A percentile compares a stretch with the other conserved stretches of the same genome.
These are phyloP conservation scores for Oncorhynchus tshawytscha DNA, from an alignment of 2,113 vertebrate species.

Conservation along the genomic window DNA sequence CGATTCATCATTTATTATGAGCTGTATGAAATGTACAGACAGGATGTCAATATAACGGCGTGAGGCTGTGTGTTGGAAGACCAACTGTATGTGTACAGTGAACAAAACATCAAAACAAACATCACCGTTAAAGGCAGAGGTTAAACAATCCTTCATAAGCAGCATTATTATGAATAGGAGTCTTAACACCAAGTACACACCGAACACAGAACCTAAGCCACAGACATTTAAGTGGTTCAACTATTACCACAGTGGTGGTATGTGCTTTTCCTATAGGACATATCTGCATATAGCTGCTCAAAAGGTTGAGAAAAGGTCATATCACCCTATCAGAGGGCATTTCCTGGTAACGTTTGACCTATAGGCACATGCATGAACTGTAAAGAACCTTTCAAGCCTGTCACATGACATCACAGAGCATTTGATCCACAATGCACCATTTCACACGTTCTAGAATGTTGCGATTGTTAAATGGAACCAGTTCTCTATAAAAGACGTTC, in stretches of 20 bases:
- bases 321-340: neutral
- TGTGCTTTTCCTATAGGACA: neutral
- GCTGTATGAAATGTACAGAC: neutral
- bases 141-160: neutral
- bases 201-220: neutral
- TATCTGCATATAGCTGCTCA: neutral
- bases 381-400: neutral
- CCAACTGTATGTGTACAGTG: neutral
- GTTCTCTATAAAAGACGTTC: neutral
- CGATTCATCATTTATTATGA: neutral
- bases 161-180: neutral
- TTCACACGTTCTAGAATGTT: neutral
- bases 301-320: neutral
- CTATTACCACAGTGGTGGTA: neutral
- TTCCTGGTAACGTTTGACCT: neutral
- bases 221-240: neutral
- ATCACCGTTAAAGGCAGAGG: neutral
- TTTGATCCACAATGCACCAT: neutral
- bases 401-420: neutral
- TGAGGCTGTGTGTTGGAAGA: neutral
- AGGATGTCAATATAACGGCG: neutral
- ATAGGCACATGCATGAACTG: slow-evolving; percentile 22
- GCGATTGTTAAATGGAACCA: neutral
- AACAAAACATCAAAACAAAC: neutral
- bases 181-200: neutral